Evolutionary conservation across 1,140 invertebrate species (phyloP), one percentile per base, ranked within the genome.

Genomic region (Heliconius eleuchia): DNA sequence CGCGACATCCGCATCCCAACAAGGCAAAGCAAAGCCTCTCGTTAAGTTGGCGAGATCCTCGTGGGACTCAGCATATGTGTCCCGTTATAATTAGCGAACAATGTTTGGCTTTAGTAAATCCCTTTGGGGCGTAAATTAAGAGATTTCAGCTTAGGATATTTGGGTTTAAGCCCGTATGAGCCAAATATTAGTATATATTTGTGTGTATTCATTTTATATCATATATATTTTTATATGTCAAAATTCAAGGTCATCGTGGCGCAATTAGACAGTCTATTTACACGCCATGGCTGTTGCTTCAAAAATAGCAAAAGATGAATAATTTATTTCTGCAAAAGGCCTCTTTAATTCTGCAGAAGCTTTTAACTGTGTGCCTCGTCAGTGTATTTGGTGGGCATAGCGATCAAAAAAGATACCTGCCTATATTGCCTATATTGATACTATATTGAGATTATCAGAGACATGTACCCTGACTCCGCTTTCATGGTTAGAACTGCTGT

Each of bases 61-160:
- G 92, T 94, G 92, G 90, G 91, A 94, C 85, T 66, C 74, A 84
- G 85, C 92, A 93, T 91, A 92, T 94, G 92, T 87, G 88, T 83
- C 89, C 88, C 84, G 91, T 94, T 92, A 94, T 94, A 94, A 94
- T 94, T 94, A 94, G 92, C 91, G 91, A 92, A 91, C 92, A 93
- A 92, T 93, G 92, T 94, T 93, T 94, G 91, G 92, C 91, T 94
- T 94, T 92, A 91, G 86, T 86, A 93, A 94, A 94, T 94, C 92
- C 92, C 90, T 92, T 92, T 86, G 90, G 92, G 92, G 90, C 91
- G 90, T 94, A 94, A 94, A 94, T 94, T 94, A 94, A 94, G 91
- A 94, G 91, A 94, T 93, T 92, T 88, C 76, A 87, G 92, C 88
- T 94, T 92, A 91, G 86, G 83, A 92, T 89, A 88, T 91, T 91